A percentile compares a stretch with the other conserved stretches of the same genome.
Conservation (phyloP, 2,888 invertebrate genomes). For the Hecatera dysodea region DNA sequence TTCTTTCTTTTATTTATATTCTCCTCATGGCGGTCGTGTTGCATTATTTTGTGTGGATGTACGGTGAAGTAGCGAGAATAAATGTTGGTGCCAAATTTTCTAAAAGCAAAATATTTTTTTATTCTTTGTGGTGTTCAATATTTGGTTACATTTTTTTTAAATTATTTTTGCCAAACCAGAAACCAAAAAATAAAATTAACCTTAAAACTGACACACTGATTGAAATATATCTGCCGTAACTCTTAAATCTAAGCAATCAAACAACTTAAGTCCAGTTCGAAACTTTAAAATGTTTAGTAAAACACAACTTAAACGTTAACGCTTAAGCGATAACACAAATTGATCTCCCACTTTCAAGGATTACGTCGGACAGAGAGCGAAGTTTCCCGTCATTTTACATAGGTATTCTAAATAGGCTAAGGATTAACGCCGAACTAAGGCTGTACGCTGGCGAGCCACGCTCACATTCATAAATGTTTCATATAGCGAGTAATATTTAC, state of each 20-base stretch:
- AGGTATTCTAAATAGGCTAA: constrained; percentile 50
- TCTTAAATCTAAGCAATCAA: not conserved
- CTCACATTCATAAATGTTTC: constrained; percentile 39
- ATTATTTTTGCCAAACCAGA: not conserved
- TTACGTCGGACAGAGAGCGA: constrained; percentile 26
- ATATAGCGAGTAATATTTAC: constrained; percentile 54
- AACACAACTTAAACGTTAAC: constrained; percentile 31
- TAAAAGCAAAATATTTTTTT: not conserved
- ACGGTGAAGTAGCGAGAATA: not conserved
- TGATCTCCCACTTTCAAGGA: constrained; percentile 46
- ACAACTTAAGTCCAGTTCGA: not conserved
- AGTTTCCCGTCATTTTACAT: constrained; percentile 47
- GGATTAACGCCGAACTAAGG: constrained; percentile 38
- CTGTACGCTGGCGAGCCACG: constrained; percentile 10
- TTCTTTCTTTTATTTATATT: constrained; percentile 28
- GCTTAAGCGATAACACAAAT: constrained; percentile 44
- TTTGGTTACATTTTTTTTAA: not conserved
- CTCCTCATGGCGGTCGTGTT: constrained; percentile 1
- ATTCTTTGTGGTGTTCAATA: not conserved
- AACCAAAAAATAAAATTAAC: not conserved
- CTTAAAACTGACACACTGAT: not conserved
- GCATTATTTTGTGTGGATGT: constrained; percentile 13
- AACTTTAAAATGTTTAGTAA: constrained; percentile 40
- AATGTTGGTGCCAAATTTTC: not conserved
- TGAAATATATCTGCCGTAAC: no score